Evolutionary conservation across 2,113 vertebrate genomes (phyloP).

Genomic region (Condylura cristata): DNA sequence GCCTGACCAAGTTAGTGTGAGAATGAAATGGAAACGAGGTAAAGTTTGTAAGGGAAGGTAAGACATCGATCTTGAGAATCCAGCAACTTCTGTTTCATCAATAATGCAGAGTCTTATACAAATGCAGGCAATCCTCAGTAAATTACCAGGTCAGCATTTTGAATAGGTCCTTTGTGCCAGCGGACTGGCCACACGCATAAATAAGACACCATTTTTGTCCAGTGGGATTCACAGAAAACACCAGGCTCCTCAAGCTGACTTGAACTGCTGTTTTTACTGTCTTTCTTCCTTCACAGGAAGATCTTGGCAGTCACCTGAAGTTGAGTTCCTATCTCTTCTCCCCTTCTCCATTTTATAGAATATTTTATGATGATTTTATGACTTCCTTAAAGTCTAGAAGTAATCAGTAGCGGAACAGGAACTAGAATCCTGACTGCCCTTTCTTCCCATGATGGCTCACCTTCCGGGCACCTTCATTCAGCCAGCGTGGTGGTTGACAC

Average conservation of each 20-base stretch:
- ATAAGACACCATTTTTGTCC: neutral
- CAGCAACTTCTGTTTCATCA: neutral
- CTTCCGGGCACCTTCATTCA: neutral
- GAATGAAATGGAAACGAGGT: neutral
- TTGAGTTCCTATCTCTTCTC: neutral
- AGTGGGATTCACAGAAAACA: neutral
- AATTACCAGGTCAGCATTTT: neutral
- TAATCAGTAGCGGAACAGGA: neutral
- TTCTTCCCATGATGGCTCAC: neutral
- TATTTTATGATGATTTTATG: neutral
- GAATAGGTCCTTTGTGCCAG: neutral
- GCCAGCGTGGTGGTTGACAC: neutral
- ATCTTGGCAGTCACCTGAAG: neutral
- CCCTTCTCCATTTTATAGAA: neutral
- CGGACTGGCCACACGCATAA: neutral
- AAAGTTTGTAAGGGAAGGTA: neutral
- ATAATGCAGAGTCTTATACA: no score
- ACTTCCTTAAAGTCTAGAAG: neutral
- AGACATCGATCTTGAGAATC: neutral
- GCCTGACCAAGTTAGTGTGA: neutral
- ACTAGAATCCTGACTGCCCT: neutral
- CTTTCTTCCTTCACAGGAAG: neutral
- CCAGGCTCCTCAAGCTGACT: neutral
- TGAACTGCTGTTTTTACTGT: neutral
- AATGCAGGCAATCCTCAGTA: neutral